These are phyloP conservation scores for Pogonophryne albipinna DNA, from an alignment of 2,797 vertebrate species.

Conservation along the genomic window DNA sequence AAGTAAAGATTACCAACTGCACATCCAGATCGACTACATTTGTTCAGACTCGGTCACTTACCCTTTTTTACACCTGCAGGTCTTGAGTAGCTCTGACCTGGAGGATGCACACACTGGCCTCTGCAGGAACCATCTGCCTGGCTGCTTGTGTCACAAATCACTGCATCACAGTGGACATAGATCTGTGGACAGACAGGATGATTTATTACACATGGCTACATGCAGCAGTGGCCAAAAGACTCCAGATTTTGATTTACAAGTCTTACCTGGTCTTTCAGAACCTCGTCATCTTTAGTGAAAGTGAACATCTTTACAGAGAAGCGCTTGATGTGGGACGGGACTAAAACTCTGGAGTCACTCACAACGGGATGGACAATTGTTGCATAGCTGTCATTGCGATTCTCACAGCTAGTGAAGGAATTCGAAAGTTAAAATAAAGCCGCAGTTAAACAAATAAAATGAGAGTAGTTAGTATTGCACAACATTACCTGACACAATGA, in stretches of 20 bases:
- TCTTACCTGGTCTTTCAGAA: conserved; percentile 81
- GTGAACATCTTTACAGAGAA: conserved; percentile 90
- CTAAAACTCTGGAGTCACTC: conserved; percentile 48
- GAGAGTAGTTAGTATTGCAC: conserved; percentile 15
- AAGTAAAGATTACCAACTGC: neutral
- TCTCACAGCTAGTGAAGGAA: conserved; percentile 76
- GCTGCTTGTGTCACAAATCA: conserved; percentile 82
- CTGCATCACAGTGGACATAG: conserved; percentile 87
- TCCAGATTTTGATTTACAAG: accelerated
- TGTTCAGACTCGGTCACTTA: conserved; percentile 1
- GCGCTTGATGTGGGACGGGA: conserved; percentile 86
- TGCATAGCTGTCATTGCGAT: conserved; percentile 69
- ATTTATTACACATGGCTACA: neutral
- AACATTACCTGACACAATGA: conserved; percentile 77
- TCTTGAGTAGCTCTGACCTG: neutral
- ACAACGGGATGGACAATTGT: conserved; percentile 70
- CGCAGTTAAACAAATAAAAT: neutral
- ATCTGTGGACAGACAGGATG: conserved; percentile 74
- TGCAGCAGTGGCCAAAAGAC: accelerated
- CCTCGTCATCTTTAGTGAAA: conserved; percentile 76
- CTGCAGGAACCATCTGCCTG: conserved; percentile 72
- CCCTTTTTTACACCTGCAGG: conserved; percentile 37
- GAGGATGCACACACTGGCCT: conserved; percentile 71
- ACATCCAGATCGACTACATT: neutral
- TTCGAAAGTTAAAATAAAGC: no score